phyloP scores from a whole-genome alignment of 2,888 invertebrate species.

The Lasioglossum morio region DNA sequence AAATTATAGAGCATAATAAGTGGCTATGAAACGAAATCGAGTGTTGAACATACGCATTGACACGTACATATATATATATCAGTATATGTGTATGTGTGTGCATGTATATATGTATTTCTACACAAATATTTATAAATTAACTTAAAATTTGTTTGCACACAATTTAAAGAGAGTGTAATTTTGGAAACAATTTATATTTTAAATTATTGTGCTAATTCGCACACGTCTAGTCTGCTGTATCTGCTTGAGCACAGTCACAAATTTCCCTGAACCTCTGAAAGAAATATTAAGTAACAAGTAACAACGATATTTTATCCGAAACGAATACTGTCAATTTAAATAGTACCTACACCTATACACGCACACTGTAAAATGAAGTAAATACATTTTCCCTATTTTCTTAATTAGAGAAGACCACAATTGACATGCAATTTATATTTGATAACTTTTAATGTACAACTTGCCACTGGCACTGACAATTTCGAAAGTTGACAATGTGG shows the following conservation, averaged over 20 bases:
- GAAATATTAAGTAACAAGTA: conserved; percentile 36
- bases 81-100: conserved; percentile 11
- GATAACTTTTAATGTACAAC: conserved; percentile 17
- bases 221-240: conserved; percentile 55
- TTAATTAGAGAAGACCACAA: background rate
- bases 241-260: conserved; percentile 43
- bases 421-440: conserved; percentile 13
- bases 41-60: conserved; percentile 24
- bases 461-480: conserved; percentile 18
- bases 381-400: background rate
- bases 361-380: conserved; percentile 11
- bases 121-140: conserved; percentile 40
- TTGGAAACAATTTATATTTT: conserved; percentile 39
- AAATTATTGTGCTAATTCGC: conserved; percentile 46
- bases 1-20: conserved; percentile 23
- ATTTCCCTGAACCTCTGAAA: conserved; percentile 72
- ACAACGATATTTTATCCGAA: conserved; percentile 14
- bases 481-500: conserved; percentile 32
- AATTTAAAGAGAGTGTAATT: conserved; percentile 38
- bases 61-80: conserved; percentile 25
- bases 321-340: conserved; percentile 47
- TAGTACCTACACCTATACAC: conserved; percentile 18
- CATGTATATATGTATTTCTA: conserved; percentile 21
- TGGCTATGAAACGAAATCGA: conserved; percentile 46
- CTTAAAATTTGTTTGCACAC: conserved; percentile 48